These are phyloP conservation scores for Sebastes taczanowskii DNA, from an alignment of 2,797 vertebrate species.

Conservation along the genomic window DNA sequence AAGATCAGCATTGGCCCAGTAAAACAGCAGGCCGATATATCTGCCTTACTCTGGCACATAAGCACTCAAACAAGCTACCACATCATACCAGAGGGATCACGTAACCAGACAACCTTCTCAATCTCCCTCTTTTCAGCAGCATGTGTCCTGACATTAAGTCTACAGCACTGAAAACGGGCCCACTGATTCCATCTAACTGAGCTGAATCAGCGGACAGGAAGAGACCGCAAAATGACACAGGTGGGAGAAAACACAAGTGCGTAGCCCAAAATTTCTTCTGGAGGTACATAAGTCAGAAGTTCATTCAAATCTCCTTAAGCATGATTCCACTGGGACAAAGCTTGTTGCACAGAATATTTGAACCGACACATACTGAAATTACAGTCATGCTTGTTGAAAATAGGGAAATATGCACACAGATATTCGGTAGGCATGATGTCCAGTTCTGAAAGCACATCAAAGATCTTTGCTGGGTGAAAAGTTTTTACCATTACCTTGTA, in stretches of 20 bases:
- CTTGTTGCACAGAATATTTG: not conserved
- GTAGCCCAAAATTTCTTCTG: not conserved
- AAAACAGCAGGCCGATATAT: conserved; percentile 24
- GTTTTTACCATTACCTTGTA: not conserved
- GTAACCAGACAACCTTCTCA: conserved; percentile 51
- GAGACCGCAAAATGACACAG: conserved; percentile 49
- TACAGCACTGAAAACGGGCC: conserved; percentile 12
- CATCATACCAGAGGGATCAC: conserved; percentile 64
- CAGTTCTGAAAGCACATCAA: not conserved
- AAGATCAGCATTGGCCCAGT: not conserved
- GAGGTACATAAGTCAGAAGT: not conserved
- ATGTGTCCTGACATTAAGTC: conserved; percentile 36
- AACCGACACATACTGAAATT: not conserved
- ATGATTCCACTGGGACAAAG: not conserved
- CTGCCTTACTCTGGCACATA: conserved; percentile 12
- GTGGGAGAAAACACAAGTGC: conserved; percentile 22
- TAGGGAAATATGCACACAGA: not conserved
- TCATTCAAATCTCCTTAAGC: not conserved
- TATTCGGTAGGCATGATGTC: not conserved
- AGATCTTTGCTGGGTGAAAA: too few relatives aligned
- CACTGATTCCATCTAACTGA: conserved; percentile 11
- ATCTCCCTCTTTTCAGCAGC: conserved; percentile 36
- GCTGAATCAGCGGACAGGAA: conserved; percentile 60
- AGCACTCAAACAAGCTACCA: conserved; percentile 49
- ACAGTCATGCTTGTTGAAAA: not conserved